Evolutionary conservation across 2,888 invertebrate genomes (phyloP), one percentile per base, ranked within the genome.

Genomic region (Zygothrica quintamaculata): DNA sequence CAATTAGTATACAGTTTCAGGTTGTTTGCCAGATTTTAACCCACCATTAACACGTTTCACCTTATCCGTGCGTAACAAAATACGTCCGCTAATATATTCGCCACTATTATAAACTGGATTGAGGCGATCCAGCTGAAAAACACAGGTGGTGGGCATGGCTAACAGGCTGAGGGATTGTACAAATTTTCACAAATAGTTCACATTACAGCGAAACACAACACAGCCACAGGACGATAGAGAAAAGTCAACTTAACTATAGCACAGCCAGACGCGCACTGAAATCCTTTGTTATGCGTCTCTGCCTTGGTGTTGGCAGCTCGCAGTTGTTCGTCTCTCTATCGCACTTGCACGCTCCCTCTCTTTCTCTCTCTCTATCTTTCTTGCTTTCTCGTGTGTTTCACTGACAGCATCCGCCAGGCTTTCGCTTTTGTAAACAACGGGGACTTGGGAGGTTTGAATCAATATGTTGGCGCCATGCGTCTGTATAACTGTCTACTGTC

Each of bases 71-170:
- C 82, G 88, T 18, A 89, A 50, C 7, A 89, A 42, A 44, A 89
- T 89, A 7, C 88, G 78, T 5, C 89, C 89, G 22, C 87, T 87
- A 31, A 89, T 78, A 58, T 84, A 88, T 52, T 89, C 89, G 18
- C 89, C 89, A 40, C 88, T 89, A 11, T 84, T 82, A 66, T 88
- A 89, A 31, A 84, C 59, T 1, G 88, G 76, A 82, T 88, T 87
- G 31, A 80, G 57, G 51, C 89, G 89, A 85, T 89, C 89, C 79
- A 89, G 67, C 61, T 89, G 88, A 59, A 89, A 89, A 58, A 82
- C 79, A 74, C 90, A 89, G 29, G 86, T 84, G 53, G 89, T 89
- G 65, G 89, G 89, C 89, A 89, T 89, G 65, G 46, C 59, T 59
- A 13, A 29, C 7, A 12, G n/a, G 6, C 42, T 33, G 8, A 33